phyloP scores from a whole-genome alignment of 2,888 invertebrate species.

The Tipula unca region DNA sequence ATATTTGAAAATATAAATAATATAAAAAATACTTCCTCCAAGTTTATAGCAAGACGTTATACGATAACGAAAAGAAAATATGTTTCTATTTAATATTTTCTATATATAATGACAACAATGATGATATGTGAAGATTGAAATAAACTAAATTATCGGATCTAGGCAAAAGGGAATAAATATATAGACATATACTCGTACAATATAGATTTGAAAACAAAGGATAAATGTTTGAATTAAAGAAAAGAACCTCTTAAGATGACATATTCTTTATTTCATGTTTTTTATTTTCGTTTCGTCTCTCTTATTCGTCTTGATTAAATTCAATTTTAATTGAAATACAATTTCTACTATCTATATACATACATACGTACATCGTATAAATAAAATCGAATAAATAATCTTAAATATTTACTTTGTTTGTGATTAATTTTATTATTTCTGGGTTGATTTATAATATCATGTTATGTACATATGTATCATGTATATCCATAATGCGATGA shows the following conservation, averaged over 20 bases:
- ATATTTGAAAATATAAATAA: neutral
- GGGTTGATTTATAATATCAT: neutral
- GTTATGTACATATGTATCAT: neutral
- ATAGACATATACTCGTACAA: neutral
- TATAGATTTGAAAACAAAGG: neutral
- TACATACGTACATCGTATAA: neutral
- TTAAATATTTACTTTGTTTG: neutral
- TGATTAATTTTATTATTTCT: constrained; percentile 14
- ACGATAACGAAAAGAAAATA: neutral
- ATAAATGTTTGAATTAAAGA: neutral
- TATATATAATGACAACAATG: neutral
- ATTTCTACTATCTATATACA: neutral
- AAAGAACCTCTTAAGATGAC: neutral
- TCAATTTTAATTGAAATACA: neutral
- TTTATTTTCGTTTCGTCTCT: neutral
- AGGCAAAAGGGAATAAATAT: neutral
- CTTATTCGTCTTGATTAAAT: neutral
- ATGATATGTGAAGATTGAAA: neutral
- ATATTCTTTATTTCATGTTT: neutral
- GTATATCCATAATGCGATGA: neutral
- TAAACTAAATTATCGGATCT: neutral
- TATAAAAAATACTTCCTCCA: neutral
- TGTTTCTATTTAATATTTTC: neutral
- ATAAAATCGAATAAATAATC: neutral
- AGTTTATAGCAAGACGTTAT: neutral